Conservation (phyloP, 2,113 vertebrate genomes). For the Passer domesticus region DNA sequence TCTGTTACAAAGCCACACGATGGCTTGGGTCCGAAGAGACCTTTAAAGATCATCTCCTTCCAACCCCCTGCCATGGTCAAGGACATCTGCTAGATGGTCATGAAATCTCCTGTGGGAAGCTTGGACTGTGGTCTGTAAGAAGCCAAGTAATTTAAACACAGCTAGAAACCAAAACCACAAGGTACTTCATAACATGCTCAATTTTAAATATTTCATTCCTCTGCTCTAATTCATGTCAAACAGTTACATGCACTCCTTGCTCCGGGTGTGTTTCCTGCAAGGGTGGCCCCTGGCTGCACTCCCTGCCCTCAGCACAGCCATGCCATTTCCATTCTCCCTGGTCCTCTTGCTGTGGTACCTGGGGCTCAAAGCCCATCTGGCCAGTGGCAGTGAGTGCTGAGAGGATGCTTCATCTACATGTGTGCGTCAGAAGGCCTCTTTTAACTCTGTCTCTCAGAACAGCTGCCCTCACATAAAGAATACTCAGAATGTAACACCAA, state of each 20-base stretch:
- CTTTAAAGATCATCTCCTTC: background rate
- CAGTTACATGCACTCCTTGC: background rate
- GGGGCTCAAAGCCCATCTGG: background rate
- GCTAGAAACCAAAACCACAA: background rate
- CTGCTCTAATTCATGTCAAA: background rate
- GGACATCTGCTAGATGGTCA: background rate
- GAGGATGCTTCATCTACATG: background rate
- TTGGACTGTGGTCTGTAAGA: background rate
- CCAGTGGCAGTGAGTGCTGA: background rate
- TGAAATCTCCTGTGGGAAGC: background rate
- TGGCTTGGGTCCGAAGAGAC: background rate
- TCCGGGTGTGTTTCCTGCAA: background rate
- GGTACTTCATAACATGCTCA: background rate
- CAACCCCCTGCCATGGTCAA: background rate
- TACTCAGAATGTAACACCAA: background rate
- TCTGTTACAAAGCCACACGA: background rate
- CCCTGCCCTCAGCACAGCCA: background rate
- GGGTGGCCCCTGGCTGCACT: background rate
- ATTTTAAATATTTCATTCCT: background rate
- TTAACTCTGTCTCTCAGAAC: background rate
- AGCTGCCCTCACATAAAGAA: background rate
- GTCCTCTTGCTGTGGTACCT: background rate
- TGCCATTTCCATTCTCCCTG: background rate
- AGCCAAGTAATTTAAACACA: background rate
- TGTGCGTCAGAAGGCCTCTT: background rate